Conservation (phyloP, 2,797 vertebrate species). For the Sparidentex hasta region DNA sequence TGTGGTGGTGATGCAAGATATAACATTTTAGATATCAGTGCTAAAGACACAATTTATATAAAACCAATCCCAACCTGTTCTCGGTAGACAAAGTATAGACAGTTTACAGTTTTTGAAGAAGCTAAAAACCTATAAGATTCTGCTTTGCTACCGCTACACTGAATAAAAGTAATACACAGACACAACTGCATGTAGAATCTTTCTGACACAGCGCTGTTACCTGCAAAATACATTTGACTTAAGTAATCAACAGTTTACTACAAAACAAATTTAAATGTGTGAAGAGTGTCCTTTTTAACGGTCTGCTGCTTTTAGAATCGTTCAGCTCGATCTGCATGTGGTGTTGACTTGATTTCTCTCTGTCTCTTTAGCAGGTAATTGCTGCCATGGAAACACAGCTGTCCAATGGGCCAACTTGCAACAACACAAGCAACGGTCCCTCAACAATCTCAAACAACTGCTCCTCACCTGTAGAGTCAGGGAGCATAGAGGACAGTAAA, state of each 20-base stretch:
- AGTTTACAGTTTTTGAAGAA: not conserved
- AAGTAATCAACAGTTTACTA: not conserved
- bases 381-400: slow-evolving; percentile 99
- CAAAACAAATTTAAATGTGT: slow-evolving; percentile 43
- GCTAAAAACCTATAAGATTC: not conserved
- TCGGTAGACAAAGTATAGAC: too few relatives aligned
- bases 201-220: not conserved
- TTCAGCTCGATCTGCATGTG: slow-evolving; percentile 25
- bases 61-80: not conserved
- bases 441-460: slow-evolving; percentile 94
- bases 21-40: not conserved
- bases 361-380: slow-evolving; percentile 95
- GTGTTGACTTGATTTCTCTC: slow-evolving; percentile 39
- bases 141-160: not conserved
- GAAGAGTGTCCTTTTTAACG: slow-evolving; percentile 70
- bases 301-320: not conserved
- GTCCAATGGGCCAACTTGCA: slow-evolving; percentile 97
- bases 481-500: slow-evolving; percentile 98
- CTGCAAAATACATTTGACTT: not conserved
- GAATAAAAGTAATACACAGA: not conserved
- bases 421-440: slow-evolving; percentile 96
- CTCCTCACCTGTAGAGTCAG: slow-evolving; percentile 94
- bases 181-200: not conserved
- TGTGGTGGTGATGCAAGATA: not conserved
- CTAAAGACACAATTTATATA: slow-evolving; percentile 1